Evolutionary conservation across 2,113 vertebrate species (phyloP).

Genomic region (Columba livia): DNA sequence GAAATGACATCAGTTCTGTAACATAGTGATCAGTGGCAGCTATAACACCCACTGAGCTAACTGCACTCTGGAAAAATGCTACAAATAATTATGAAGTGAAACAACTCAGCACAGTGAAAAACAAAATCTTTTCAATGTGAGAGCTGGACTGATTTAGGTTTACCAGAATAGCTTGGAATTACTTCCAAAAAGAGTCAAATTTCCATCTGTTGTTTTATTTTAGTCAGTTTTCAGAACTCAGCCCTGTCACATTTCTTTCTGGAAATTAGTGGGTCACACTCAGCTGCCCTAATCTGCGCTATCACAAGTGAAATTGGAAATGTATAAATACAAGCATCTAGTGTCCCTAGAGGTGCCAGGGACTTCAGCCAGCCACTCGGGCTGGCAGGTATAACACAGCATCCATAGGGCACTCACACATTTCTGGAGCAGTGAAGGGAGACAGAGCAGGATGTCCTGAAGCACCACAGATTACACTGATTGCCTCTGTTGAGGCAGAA

Average conservation of each 20-base stretch:
- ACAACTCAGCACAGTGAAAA: background rate
- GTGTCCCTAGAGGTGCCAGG: background rate
- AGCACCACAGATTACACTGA: background rate
- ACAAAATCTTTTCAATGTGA: background rate
- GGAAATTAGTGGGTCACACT: background rate
- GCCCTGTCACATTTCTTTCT: background rate
- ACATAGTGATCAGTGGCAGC: background rate
- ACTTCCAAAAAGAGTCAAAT: rapidly evolving
- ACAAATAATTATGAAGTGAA: background rate
- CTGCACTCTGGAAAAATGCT: background rate
- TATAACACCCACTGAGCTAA: background rate
- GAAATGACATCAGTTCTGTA: background rate
- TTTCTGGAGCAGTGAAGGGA: background rate
- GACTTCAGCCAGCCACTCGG: background rate
- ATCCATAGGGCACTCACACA: background rate
- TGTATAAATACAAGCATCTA: background rate
- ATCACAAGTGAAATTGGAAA: background rate
- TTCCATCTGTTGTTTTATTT: background rate
- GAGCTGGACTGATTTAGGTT: background rate
- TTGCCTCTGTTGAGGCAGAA: background rate
- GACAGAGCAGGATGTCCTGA: background rate
- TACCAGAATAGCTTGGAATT: background rate
- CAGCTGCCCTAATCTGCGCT: background rate
- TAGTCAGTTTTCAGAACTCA: background rate
- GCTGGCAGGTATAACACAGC: background rate